phyloP scores from a whole-genome alignment of 64 coral and sea anemone genomes.

The Porites lutea region DNA sequence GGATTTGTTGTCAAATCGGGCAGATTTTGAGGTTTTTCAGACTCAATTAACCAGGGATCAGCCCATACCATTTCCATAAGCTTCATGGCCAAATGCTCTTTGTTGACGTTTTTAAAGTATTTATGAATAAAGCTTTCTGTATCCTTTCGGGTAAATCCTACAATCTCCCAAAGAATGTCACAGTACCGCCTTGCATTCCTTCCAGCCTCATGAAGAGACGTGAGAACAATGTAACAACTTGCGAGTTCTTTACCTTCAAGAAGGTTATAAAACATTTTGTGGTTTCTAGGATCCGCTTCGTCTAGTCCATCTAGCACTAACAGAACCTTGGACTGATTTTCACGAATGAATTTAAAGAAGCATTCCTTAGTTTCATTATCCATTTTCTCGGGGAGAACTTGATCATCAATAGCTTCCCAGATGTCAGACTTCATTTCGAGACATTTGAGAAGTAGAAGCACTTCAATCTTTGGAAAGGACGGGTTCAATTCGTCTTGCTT shows the following conservation, averaged over 20 bases:
- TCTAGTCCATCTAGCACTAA: not conserved
- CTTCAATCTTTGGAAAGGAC: constrained; percentile 23
- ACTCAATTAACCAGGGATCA: too few relatives aligned
- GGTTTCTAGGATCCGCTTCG: too few relatives aligned
- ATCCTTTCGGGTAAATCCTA: not conserved
- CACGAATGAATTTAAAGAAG: too few relatives aligned
- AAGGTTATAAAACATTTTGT: not conserved
- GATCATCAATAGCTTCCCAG: not conserved
- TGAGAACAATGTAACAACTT: not conserved
- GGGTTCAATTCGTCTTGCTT: not conserved
- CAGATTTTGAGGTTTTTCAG: too few relatives aligned
- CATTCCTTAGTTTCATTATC: not conserved
- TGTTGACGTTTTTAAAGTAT: too few relatives aligned
- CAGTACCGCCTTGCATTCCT: not conserved
- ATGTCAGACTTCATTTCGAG: not conserved
- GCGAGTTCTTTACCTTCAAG: not conserved
- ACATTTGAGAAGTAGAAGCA: constrained; percentile 42
- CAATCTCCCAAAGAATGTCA: constrained; percentile 6
- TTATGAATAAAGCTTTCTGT: not conserved
- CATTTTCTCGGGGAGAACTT: constrained; percentile 26
- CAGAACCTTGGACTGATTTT: constrained; percentile 30
- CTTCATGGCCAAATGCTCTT: too few relatives aligned
- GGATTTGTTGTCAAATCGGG: too few relatives aligned
- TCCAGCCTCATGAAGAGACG: constrained; percentile 16
- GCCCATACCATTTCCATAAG: too few relatives aligned